A percentile compares a stretch with the other conserved stretches of the same genome.
Evolutionary conservation across 2,113 vertebrate genomes (phyloP).

Genomic region (Agapornis roseicollis): DNA sequence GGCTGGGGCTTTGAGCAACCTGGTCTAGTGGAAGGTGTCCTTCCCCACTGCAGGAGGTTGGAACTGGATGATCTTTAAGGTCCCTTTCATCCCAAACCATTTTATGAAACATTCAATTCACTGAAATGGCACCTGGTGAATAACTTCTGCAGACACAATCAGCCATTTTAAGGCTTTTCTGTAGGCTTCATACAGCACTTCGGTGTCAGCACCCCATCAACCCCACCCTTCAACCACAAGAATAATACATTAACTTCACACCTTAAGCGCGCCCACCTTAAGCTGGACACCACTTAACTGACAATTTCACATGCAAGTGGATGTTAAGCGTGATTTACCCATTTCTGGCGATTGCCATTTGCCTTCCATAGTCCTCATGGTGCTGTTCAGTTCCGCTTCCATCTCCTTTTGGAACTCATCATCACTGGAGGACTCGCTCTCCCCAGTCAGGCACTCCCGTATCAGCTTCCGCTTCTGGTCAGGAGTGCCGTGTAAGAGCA

Average conservation of each 20-base stretch:
- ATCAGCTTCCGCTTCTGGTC: constrained; percentile 95
- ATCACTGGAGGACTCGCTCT: constrained; percentile 93
- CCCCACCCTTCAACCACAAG: not conserved
- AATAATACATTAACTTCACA: not conserved
- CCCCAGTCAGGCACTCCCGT: constrained; percentile 92
- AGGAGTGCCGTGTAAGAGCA: constrained; percentile 89
- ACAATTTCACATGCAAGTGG: accelerated
- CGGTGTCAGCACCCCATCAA: not conserved
- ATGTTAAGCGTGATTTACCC: constrained; percentile 28
- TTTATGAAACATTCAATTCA: not conserved
- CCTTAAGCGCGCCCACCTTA: not conserved
- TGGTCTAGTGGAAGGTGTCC: not conserved
- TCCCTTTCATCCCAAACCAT: not conserved
- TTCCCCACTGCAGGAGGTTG: not conserved
- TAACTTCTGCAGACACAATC: not conserved
- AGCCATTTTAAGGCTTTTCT: not conserved
- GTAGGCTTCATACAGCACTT: not conserved
- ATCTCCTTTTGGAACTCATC: constrained; percentile 99
- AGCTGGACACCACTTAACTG: not conserved
- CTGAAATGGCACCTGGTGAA: not conserved
- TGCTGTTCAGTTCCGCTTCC: constrained; percentile 90
- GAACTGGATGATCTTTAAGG: not conserved
- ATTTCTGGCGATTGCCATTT: constrained; percentile 73
- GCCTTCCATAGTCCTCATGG: constrained; percentile 85
- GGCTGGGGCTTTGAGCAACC: not conserved